A percentile compares a stretch with the other conserved stretches of the same genome.
Conservation (phyloP, 2,797 vertebrate species). For the Darevskia nairensis region DNA sequence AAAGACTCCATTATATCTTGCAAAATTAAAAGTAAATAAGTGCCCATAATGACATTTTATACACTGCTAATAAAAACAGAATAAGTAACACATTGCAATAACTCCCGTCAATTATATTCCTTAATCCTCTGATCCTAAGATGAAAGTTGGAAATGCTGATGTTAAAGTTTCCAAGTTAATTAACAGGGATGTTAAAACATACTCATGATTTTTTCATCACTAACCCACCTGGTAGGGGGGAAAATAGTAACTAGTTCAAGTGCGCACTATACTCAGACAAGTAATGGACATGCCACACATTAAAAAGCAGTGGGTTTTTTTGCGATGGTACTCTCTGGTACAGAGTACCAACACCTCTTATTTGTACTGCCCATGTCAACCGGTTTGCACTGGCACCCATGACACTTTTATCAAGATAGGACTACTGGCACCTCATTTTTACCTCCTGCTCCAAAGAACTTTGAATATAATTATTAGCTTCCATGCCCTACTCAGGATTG, state of each 20-base stretch:
- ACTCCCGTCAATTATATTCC: background rate
- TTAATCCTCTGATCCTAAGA: slow-evolving; percentile 36
- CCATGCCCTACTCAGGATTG: no score
- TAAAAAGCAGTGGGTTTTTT: background rate
- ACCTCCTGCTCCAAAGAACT: no score
- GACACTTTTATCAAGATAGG: no score
- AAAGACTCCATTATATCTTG: slow-evolving; percentile 18
- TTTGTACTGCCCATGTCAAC: no score
- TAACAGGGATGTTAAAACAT: slow-evolving; percentile 17
- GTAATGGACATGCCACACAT: background rate
- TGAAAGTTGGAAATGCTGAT: slow-evolving; percentile 32
- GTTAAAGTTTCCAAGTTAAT: background rate
- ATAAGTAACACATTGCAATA: background rate
- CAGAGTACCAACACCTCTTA: no score
- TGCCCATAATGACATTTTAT: background rate
- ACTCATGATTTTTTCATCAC: background rate
- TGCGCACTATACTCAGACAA: background rate
- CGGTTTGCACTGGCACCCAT: no score
- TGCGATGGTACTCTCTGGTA: background rate
- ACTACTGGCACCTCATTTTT: no score
- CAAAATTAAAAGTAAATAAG: slow-evolving; percentile 38
- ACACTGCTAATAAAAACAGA: slow-evolving; percentile 31
- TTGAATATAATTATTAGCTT: no score
- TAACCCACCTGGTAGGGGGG: background rate
- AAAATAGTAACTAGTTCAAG: background rate